A percentile compares a stretch with the other conserved stretches of the same genome.
phyloP scores from a whole-genome alignment of 2,797 vertebrate genomes.

The Leucoraja ocellata region DNA sequence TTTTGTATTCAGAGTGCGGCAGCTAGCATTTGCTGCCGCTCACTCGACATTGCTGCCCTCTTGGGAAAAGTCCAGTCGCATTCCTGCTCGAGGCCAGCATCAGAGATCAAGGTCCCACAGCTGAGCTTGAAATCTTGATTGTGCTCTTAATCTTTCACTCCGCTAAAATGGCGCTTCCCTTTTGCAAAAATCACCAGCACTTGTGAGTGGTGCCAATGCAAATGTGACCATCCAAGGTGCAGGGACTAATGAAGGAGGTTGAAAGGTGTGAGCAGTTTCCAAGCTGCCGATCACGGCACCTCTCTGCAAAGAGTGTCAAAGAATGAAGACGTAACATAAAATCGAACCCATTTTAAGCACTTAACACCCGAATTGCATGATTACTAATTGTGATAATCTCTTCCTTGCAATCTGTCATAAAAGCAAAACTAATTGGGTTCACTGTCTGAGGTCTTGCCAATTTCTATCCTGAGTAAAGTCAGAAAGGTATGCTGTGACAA shows the following conservation, averaged over 20 bases:
- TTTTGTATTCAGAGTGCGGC: not conserved
- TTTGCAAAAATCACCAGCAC: not conserved
- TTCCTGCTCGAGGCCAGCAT: not conserved
- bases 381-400: not conserved
- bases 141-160: not conserved
- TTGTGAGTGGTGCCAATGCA: not conserved
- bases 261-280: not conserved
- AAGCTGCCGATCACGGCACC: not conserved
- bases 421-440: not conserved
- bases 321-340: not conserved
- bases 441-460: not conserved
- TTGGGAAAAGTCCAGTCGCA: not conserved
- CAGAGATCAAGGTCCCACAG: not conserved
- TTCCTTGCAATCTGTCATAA: not conserved
- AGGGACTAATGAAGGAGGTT: not conserved
- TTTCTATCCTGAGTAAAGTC: not conserved
- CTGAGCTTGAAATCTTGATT: not conserved
- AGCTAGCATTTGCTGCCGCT: not conserved
- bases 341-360: not conserved
- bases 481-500: not conserved
- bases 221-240: not conserved
- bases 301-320: too few relatives aligned
- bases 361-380: not conserved
- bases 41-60: not conserved
- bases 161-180: not conserved